These are phyloP conservation scores for Eilema caniola DNA, from an alignment of 2,888 invertebrate species.

Conservation along the genomic window DNA sequence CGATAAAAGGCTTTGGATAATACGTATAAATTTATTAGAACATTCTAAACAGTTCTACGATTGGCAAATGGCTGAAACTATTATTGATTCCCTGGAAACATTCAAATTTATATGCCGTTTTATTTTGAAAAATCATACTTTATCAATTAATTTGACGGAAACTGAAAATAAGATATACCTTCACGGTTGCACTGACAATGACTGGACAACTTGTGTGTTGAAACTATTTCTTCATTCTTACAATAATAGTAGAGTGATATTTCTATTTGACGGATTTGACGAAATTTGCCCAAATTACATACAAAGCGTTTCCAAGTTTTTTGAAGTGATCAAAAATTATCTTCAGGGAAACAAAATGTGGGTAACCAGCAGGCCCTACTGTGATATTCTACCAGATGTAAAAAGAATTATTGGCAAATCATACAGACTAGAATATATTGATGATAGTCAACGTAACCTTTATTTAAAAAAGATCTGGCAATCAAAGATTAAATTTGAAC, in stretches of 20 bases:
- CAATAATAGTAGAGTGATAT: constrained; percentile 31
- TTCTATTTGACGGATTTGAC: constrained; percentile 47
- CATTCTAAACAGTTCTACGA: constrained; percentile 16
- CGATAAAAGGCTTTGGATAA: constrained; percentile 29
- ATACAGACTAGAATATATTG: constrained; percentile 23
- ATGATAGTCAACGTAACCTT: constrained; percentile 18
- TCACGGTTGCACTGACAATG: neutral
- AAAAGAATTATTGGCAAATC: constrained; percentile 17
- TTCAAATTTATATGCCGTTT: constrained; percentile 17
- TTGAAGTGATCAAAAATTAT: constrained; percentile 16
- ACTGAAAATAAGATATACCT: constrained; percentile 8
- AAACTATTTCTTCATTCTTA: constrained; percentile 34
- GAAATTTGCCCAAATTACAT: constrained; percentile 44
- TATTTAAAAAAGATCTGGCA: constrained; percentile 30
- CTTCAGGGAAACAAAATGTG: constrained; percentile 26
- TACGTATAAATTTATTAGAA: constrained; percentile 20
- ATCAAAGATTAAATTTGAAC: constrained; percentile 23
- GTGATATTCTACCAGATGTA: constrained; percentile 23
- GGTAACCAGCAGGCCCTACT: constrained; percentile 45
- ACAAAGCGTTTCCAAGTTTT: constrained; percentile 23
- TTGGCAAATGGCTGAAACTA: constrained; percentile 11
- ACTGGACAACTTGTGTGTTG: constrained; percentile 9
- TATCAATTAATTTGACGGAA: constrained; percentile 9
- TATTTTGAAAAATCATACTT: neutral
- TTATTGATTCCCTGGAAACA: constrained; percentile 7